These are phyloP conservation scores for Scophthalmus maximus DNA, from an alignment of 2,113 vertebrate species.

Conservation along the genomic window DNA sequence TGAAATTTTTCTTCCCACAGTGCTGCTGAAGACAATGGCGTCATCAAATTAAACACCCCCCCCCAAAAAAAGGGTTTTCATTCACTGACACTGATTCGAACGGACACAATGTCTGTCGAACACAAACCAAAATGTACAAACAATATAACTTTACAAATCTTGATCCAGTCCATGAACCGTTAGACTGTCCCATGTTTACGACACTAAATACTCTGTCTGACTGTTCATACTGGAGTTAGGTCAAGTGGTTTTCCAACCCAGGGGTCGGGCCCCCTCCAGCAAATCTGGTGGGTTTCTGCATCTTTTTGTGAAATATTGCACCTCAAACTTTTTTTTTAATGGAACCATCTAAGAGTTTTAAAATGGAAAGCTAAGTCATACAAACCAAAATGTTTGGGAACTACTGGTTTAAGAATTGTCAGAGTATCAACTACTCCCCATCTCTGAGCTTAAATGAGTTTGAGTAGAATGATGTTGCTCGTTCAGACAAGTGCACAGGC, in stretches of 20 bases:
- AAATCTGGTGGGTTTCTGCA: not conserved
- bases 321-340: not conserved
- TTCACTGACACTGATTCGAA: not conserved
- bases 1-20: slow-evolving; percentile 22
- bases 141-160: not conserved
- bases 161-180: not conserved
- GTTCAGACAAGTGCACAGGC: slow-evolving; percentile 12
- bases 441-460: not conserved
- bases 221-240: too few species aligned
- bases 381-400: not conserved
- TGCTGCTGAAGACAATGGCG: slow-evolving; percentile 12
- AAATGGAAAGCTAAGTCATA: not conserved
- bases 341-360: not conserved
- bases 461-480: not conserved
- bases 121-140: not conserved
- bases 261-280: not conserved
- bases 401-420: not conserved
- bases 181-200: not conserved
- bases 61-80: slow-evolving; percentile 8
- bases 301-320: not conserved
- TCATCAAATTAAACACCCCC: slow-evolving; percentile 21
- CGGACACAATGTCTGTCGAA: not conserved
- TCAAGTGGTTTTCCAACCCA: not conserved
- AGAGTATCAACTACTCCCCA: not conserved
- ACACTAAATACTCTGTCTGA: too few species aligned